Evolutionary conservation across 2,888 invertebrate genomes (phyloP).

Genomic region (Drosophila macrospina): DNA sequence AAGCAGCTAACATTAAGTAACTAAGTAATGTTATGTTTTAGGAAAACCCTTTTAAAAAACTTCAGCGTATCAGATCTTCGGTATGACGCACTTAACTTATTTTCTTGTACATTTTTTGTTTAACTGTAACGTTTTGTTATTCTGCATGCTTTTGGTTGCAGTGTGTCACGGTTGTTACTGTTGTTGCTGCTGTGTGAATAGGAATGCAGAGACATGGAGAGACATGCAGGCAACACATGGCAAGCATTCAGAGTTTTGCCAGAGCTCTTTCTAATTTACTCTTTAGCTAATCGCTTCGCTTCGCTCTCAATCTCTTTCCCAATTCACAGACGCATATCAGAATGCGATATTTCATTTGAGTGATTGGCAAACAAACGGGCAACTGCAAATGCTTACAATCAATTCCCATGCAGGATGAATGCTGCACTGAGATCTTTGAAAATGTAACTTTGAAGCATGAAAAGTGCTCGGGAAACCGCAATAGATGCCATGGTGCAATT

Average conservation of each 20-base stretch:
- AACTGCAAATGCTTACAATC: background rate
- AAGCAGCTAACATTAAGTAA: too few relatives aligned
- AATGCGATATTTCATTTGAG: background rate
- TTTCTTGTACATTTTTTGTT: background rate
- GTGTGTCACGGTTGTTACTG: too few relatives aligned
- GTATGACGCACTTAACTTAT: too few relatives aligned
- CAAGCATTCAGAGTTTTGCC: conserved; percentile 11
- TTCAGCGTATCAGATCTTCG: too few relatives aligned
- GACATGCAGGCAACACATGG: conserved; percentile 13
- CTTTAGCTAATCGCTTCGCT: conserved; percentile 19
- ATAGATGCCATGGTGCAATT: too few relatives aligned
- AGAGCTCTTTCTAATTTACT: conserved; percentile 1
- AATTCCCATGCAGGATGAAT: background rate
- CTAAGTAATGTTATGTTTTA: too few relatives aligned
- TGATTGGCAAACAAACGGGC: conserved; percentile 5
- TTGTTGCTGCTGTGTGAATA: background rate
- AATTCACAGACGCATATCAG: conserved; percentile 10
- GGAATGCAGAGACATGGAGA: too few relatives aligned
- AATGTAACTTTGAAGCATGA: background rate
- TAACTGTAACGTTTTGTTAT: conserved; percentile 21
- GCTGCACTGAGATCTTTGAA: background rate
- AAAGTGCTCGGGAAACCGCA: too few relatives aligned
- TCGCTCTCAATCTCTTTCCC: conserved; percentile 9
- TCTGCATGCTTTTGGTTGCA: background rate
- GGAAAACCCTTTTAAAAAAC: too few relatives aligned